A percentile compares a stretch with the other conserved stretches of the same genome.
Conservation (phyloP, 2,888 invertebrate species). For the Patella ulyssiponensis region DNA sequence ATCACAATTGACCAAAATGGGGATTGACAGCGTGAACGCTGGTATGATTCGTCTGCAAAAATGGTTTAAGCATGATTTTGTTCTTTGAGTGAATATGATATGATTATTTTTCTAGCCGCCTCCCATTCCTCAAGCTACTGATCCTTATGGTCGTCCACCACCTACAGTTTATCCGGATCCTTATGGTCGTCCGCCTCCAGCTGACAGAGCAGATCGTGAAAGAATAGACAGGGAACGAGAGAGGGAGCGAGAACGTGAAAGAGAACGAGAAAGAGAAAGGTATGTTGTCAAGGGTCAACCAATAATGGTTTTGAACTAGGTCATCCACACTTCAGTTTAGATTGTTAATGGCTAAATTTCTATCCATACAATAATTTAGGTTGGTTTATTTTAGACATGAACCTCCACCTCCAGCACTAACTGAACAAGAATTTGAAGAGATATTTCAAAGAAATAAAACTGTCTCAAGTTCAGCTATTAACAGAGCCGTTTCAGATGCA, state of each 20-base stretch:
- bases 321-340: too few relatives aligned
- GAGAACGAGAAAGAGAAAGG: conserved; percentile 2
- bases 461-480: conserved; percentile 97
- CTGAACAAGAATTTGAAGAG: conserved; percentile 97
- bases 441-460: conserved; percentile 97
- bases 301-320: too few relatives aligned
- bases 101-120: conserved; percentile 23
- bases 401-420: conserved; percentile 65
- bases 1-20: too few relatives aligned
- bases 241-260: neutral
- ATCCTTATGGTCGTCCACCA: conserved; percentile 30
- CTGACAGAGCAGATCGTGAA: conserved; percentile 44
- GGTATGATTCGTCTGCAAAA: too few relatives aligned
- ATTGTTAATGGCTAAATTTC: too few relatives aligned
- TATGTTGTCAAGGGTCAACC: too few relatives aligned
- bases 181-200: conserved; percentile 63
- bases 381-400: conserved; percentile 44
- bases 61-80: too few relatives aligned
- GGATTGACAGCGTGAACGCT: too few relatives aligned
- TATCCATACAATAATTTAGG: too few relatives aligned
- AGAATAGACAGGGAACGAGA: conserved; percentile 17
- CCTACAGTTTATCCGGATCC: conserved; percentile 69
- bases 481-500: conserved; percentile 96
- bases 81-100: neutral
- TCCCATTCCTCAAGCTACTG: conserved; percentile 26